These are phyloP conservation scores for Pseudachorutes palmiensis DNA, from an alignment of 1,140 invertebrate genomes.

Conservation along the genomic window DNA sequence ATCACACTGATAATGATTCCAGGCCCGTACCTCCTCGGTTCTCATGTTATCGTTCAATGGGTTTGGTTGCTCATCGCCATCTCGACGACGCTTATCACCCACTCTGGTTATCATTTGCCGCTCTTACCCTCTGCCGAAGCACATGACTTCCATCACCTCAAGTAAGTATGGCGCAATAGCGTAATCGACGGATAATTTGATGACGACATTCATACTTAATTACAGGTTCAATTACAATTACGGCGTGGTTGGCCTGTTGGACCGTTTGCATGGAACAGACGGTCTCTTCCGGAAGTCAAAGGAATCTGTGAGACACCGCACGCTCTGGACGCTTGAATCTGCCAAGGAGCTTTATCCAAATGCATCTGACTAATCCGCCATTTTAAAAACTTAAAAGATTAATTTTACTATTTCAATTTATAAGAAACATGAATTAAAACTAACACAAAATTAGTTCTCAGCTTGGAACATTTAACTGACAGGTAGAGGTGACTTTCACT, in stretches of 20 bases:
- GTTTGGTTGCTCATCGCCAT: constrained; percentile 57
- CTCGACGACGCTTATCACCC: constrained; percentile 72
- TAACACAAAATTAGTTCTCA: too few species aligned
- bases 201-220: neutral
- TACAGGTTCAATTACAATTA: constrained; percentile 45
- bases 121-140: constrained; percentile 79
- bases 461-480: too few species aligned
- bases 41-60: neutral
- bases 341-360: neutral
- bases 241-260: constrained; percentile 48
- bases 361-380: too few species aligned
- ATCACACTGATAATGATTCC: neutral
- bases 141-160: constrained; percentile 83
- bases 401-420: too few species aligned
- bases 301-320: constrained; percentile 44
- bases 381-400: too few species aligned
- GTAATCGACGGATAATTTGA: neutral
- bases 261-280: constrained; percentile 49
- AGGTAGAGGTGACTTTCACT: too few species aligned
- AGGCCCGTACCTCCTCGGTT: neutral
- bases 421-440: too few species aligned
- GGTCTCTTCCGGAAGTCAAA: constrained; percentile 43
- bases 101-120: constrained; percentile 82
- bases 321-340: constrained; percentile 35
- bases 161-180: constrained; percentile 49